These are phyloP conservation scores for Schizopygopsis malacanthus DNA, from an alignment of 2,797 vertebrate genomes.

Conservation along the genomic window DNA sequence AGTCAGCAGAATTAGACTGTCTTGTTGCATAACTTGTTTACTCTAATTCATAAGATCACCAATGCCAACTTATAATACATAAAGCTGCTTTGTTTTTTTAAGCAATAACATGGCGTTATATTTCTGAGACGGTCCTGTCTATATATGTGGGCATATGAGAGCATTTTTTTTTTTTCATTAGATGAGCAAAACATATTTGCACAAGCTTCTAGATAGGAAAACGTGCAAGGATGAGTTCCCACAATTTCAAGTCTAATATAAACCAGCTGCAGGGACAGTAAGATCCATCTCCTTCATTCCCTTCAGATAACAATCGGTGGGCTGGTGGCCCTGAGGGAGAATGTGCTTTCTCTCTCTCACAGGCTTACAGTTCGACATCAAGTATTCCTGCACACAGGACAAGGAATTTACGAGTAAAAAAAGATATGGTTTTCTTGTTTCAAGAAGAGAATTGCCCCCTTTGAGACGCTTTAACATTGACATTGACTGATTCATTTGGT, in stretches of 20 bases:
- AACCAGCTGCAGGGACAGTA: slow-evolving; percentile 65
- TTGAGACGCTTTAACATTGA: not conserved
- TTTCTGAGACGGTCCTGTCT: not conserved
- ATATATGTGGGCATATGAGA: slow-evolving; percentile 45
- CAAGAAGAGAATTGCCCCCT: slow-evolving; percentile 49
- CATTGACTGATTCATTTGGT: not conserved
- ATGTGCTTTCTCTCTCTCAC: slow-evolving; percentile 52
- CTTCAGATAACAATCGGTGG: slow-evolving; percentile 59
- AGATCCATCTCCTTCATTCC: slow-evolving; percentile 57
- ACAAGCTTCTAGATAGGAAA: slow-evolving; percentile 50
- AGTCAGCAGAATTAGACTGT: not conserved
- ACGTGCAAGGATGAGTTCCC: slow-evolving; percentile 60
- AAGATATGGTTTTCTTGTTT: slow-evolving; percentile 46
- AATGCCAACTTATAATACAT: not conserved
- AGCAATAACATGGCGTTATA: not conserved
- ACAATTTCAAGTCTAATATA: slow-evolving; percentile 66
- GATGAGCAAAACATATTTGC: slow-evolving; percentile 24
- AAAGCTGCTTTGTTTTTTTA: not conserved
- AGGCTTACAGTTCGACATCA: slow-evolving; percentile 58
- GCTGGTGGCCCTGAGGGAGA: slow-evolving; percentile 59
- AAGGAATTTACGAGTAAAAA: slow-evolving; percentile 69
- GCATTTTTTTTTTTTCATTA: slow-evolving; percentile 6
- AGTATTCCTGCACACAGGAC: slow-evolving; percentile 64
- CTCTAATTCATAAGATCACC: not conserved
- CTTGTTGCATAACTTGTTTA: not conserved